phyloP scores from a whole-genome alignment of 2,888 invertebrate species.

The Acanthosepion lycidas region DNA sequence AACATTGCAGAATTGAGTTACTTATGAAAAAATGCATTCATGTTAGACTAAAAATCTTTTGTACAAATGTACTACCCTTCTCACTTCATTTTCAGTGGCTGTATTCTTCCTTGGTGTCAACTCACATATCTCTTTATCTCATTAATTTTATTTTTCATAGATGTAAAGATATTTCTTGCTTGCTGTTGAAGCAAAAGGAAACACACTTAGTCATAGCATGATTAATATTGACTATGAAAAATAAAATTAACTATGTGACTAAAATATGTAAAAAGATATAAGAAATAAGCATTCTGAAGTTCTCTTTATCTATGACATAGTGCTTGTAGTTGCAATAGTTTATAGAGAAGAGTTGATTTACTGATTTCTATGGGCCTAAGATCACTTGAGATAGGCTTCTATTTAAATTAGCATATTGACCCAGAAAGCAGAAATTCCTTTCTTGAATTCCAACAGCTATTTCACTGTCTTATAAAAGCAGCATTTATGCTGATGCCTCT shows the following conservation, averaged over 20 bases:
- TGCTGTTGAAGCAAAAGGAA: not conserved
- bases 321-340: not conserved
- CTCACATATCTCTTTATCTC: not conserved
- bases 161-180: not conserved
- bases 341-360: not conserved
- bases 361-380: not conserved
- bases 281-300: not conserved
- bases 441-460: not conserved
- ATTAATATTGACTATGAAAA: not conserved
- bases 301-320: not conserved
- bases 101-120: not conserved
- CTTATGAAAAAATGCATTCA: not conserved
- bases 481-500: not conserved
- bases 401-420: not conserved
- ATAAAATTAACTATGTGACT: not conserved
- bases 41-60: not conserved
- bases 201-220: not conserved
- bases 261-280: not conserved
- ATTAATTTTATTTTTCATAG: not conserved
- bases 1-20: not conserved
- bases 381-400: not conserved
- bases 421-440: not conserved
- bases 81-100: not conserved
- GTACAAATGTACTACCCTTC: not conserved
- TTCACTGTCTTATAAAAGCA: not conserved